Conservation (phyloP, 2,113 vertebrate species). For the Brachypteracias leptosomus region DNA sequence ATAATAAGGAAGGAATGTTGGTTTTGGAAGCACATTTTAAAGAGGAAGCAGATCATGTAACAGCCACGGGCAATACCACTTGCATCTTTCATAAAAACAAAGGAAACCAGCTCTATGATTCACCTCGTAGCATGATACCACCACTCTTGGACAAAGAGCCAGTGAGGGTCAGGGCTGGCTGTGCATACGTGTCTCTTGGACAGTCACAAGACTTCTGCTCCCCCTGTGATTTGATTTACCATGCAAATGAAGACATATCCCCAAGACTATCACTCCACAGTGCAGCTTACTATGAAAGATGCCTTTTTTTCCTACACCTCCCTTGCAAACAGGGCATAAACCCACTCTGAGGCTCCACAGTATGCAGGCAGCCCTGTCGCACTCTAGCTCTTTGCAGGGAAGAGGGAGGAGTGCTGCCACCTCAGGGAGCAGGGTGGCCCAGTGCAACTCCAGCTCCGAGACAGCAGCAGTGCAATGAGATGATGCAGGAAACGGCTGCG, state of each 20-base stretch:
- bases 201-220: not conserved
- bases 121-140: not conserved
- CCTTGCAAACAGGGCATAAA: not conserved
- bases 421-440: not conserved
- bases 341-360: not conserved
- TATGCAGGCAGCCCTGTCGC: not conserved
- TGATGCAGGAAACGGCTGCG: not conserved
- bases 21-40: conserved; percentile 40
- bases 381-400: not conserved
- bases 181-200: not conserved
- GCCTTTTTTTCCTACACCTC: not conserved
- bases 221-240: not conserved
- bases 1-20: conserved; percentile 48
- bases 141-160: not conserved
- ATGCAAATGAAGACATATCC: not conserved
- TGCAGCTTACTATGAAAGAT: not conserved
- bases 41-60: conserved; percentile 39
- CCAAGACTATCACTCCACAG: not conserved
- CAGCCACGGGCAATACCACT: conserved; percentile 29
- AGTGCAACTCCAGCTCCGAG: not conserved
- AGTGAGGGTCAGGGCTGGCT: not conserved
- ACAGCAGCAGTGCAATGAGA: accelerated
- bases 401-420: not conserved
- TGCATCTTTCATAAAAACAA: conserved; percentile 2
- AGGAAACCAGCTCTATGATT: not conserved